These are phyloP conservation scores for Hydra vulgaris DNA, from an alignment of 30 jellyfish, hydroid and myxozoan genomes.

Conservation along the genomic window DNA sequence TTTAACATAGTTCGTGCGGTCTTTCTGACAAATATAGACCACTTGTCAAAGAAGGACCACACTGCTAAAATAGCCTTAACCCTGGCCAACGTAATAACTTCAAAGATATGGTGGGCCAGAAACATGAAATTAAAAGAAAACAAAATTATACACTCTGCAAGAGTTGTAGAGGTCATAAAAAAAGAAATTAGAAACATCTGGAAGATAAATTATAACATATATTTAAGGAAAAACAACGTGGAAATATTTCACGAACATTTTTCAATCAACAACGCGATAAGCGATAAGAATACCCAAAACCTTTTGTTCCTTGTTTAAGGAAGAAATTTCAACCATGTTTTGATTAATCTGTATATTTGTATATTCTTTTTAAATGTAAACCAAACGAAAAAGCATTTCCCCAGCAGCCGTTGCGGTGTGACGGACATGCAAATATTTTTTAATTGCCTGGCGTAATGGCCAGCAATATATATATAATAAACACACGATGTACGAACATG, in stretches of 20 bases:
- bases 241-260: background rate
- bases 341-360: too few species aligned
- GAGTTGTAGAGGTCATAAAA: background rate
- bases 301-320: too few species aligned
- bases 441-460: too few species aligned
- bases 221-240: background rate
- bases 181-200: background rate
- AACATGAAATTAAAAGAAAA: background rate
- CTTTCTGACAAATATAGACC: background rate
- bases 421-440: too few species aligned
- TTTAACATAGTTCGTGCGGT: background rate
- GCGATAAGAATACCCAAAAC: background rate
- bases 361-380: too few species aligned
- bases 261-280: background rate
- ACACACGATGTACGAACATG: too few species aligned
- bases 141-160: background rate
- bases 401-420: too few species aligned
- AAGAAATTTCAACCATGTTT: too few species aligned
- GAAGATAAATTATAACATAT: background rate
- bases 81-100: background rate
- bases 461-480: too few species aligned
- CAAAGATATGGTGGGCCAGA: background rate
- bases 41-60: background rate
- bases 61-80: background rate
- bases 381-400: too few species aligned